phyloP scores from a whole-genome alignment of 2,113 vertebrate genomes.

The Otolemur garnettii region DNA sequence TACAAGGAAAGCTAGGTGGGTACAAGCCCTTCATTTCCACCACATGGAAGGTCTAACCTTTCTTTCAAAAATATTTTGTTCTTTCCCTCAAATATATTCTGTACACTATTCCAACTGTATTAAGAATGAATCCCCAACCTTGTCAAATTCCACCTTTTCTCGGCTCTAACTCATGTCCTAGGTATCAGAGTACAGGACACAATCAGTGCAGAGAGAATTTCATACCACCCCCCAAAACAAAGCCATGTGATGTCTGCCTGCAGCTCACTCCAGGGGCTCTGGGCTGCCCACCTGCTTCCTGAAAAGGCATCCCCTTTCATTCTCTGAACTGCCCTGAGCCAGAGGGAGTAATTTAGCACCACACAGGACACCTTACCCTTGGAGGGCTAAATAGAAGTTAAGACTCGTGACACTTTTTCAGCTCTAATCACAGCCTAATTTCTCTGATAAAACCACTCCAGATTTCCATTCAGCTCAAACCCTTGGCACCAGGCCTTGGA shows the following conservation, averaged over 20 bases:
- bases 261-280: accelerated
- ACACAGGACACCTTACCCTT: conserved; percentile 13
- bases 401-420: conserved; percentile 50
- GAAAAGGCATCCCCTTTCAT: conserved; percentile 31
- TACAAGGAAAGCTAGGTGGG: neutral
- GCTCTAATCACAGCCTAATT: conserved; percentile 58
- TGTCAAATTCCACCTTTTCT: neutral
- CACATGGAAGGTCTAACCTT: neutral
- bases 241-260: neutral
- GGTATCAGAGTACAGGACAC: neutral
- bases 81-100: neutral
- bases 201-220: neutral
- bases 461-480: conserved; percentile 23
- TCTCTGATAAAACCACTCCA: conserved; percentile 72
- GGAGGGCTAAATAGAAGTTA: conserved; percentile 59
- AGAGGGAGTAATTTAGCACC: neutral
- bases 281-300: neutral
- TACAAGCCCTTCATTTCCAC: neutral
- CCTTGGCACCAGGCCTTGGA: neutral
- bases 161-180: neutral
- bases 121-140: neutral
- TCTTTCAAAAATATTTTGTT: neutral
- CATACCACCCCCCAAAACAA: neutral
- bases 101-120: neutral
- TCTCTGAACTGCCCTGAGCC: neutral